Conservation (phyloP, 2,888 invertebrate species). For the Teleogryllus oceanicus region DNA sequence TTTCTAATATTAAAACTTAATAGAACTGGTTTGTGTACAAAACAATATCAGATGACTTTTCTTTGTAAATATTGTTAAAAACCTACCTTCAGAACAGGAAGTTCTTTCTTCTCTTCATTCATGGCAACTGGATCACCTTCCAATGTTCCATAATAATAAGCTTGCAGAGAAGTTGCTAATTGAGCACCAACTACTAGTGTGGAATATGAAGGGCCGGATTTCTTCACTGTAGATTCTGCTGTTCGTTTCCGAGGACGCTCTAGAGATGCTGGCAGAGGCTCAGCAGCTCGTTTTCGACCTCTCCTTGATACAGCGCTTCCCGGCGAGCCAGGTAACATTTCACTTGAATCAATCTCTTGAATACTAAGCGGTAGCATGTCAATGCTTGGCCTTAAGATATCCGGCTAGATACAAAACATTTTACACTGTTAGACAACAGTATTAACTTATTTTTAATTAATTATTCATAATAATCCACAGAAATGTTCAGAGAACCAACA, state of each 20-base stretch:
- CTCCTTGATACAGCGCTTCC: neutral
- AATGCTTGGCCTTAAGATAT: slow-evolving; percentile 33
- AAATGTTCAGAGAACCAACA: too few species aligned
- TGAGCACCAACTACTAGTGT: neutral
- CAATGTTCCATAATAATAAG: slow-evolving; percentile 39
- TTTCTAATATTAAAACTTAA: too few species aligned
- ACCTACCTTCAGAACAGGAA: slow-evolving; percentile 24
- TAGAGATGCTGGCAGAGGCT: neutral
- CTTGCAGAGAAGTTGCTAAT: slow-evolving; percentile 34
- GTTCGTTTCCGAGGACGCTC: slow-evolving; percentile 21
- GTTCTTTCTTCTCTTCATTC: slow-evolving; percentile 19
- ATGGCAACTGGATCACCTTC: slow-evolving; percentile 24
- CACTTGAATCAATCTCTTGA: slow-evolving; percentile 25
- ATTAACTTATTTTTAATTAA: too few species aligned
- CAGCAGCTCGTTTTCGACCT: slow-evolving; percentile 26
- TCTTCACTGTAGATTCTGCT: slow-evolving; percentile 27
- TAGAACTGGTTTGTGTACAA: too few species aligned
- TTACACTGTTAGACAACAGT: too few species aligned
- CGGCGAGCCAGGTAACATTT: neutral
- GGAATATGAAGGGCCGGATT: neutral
- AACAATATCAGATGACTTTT: too few species aligned
- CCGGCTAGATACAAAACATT: neutral
- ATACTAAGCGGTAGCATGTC: slow-evolving; percentile 40
- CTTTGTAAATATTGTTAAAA: slow-evolving; percentile 24
- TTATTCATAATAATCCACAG: too few species aligned